Percentiles rank a stretch among this genome's conserved stretches.
Conservation (phyloP, 1,140 invertebrate genomes). For the Drosophila lini region DNA sequence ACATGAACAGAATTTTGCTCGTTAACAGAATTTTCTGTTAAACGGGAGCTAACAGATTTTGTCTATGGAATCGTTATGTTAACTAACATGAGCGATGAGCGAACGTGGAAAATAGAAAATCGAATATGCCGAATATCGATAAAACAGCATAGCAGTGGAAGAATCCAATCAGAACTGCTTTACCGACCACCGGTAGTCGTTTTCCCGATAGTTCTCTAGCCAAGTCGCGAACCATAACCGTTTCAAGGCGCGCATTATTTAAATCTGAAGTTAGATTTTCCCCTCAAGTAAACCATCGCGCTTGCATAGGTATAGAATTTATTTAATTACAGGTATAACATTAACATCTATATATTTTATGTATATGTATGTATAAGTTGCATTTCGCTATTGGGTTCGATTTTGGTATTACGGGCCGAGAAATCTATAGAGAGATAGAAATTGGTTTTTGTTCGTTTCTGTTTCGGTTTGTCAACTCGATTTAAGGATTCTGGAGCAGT, state of each 20-base stretch:
- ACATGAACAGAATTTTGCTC: no score
- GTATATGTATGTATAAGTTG: constrained; percentile 73
- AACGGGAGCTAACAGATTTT: no score
- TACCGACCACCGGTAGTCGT: no score
- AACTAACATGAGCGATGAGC: no score
- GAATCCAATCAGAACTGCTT: no score
- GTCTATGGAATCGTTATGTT: no score
- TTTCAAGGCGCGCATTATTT: neutral
- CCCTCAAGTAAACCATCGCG: neutral
- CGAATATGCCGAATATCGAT: no score
- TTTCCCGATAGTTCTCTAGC: no score
- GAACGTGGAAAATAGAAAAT: no score
- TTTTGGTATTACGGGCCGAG: constrained; percentile 30
- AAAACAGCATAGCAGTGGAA: constrained; percentile 11
- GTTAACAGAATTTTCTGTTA: no score
- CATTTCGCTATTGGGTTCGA: constrained; percentile 68
- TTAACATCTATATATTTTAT: constrained; percentile 82
- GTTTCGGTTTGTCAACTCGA: constrained; percentile 19
- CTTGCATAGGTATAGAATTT: constrained; percentile 79
- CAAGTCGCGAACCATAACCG: neutral
- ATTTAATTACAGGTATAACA: constrained; percentile 81
- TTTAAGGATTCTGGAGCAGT: neutral
- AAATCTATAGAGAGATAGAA: constrained; percentile 46
- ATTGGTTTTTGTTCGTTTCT: constrained; percentile 19
- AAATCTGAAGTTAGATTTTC: neutral